phyloP scores from a whole-genome alignment of 1,140 invertebrate species.

The Zaprionus ornatus region DNA sequence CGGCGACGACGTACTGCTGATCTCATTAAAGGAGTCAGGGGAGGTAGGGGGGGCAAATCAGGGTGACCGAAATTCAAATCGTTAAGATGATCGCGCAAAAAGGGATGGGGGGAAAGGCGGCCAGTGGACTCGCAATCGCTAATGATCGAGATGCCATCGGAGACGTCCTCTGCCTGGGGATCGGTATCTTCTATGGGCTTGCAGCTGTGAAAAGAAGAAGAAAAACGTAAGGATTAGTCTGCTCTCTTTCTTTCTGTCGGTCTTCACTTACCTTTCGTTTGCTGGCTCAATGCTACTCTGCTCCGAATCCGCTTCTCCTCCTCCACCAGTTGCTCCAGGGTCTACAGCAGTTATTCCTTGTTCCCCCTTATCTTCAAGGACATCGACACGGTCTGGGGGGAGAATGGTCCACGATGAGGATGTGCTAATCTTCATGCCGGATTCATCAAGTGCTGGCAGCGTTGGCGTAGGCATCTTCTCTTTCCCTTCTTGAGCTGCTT shows the following conservation, averaged over 20 bases:
- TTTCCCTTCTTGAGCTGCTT: conserved; percentile 7
- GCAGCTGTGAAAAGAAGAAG: conserved; percentile 25
- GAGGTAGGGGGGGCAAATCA: conserved; percentile 27
- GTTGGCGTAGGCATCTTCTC: background rate
- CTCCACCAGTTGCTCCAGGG: too few relatives aligned
- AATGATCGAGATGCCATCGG: conserved; percentile 81
- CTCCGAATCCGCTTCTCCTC: background rate
- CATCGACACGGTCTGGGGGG: conserved; percentile 43
- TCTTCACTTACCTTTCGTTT: conserved; percentile 49
- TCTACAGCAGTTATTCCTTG: background rate
- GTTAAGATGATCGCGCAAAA: conserved; percentile 57
- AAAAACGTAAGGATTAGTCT: background rate
- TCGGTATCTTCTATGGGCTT: conserved; percentile 50
- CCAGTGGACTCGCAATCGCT: conserved; percentile 79
- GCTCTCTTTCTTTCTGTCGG: background rate
- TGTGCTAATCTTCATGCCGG: conserved; percentile 19
- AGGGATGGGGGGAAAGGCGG: conserved; percentile 70
- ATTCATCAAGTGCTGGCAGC: background rate
- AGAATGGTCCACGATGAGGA: conserved; percentile 62
- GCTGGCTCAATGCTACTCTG: conserved; percentile 36
- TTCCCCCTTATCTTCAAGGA: conserved; percentile 20
- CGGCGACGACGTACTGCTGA: conserved; percentile 10
- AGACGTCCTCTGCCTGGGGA: conserved; percentile 65
- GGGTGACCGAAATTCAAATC: conserved; percentile 45
- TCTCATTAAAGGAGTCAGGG: background rate